Conservation (phyloP, 2,113 vertebrate genomes). For the Psittacus erithacus region DNA sequence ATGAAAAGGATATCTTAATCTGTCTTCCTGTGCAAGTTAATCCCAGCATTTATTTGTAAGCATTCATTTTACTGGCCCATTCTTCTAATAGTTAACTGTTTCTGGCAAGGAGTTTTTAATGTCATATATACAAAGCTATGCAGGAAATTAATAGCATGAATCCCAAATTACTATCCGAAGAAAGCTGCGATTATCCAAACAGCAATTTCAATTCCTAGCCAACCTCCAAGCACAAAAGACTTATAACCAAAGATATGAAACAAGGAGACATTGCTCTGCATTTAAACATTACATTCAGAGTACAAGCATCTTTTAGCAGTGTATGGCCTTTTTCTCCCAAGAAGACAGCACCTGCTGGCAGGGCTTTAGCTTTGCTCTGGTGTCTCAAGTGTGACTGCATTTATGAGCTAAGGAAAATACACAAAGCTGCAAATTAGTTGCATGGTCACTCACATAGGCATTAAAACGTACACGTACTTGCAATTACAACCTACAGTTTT, state of each 20-base stretch:
- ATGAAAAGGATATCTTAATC: background rate
- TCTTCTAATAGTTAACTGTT: background rate
- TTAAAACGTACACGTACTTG: background rate
- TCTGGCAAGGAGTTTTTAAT: background rate
- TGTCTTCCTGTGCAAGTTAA: background rate
- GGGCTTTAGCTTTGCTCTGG: constrained; percentile 9
- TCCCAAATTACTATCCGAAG: constrained; percentile 1
- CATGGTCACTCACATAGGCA: constrained; percentile 26
- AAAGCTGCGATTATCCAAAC: constrained; percentile 33
- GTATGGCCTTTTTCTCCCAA: background rate
- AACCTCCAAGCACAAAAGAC: constrained; percentile 53
- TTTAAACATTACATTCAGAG: constrained; percentile 44
- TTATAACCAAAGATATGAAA: constrained; percentile 15
- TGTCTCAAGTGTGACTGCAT: constrained; percentile 8
- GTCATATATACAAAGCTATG: background rate
- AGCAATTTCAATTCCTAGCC: constrained; percentile 15
- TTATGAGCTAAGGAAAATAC: constrained; percentile 25
- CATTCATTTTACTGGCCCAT: background rate
- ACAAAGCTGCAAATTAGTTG: constrained; percentile 60
- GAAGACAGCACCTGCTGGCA: constrained; percentile 11
- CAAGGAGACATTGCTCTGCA: constrained; percentile 10
- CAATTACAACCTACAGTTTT: background rate
- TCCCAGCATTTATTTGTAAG: background rate
- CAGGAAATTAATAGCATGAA: constrained; percentile 55
- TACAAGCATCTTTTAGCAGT: background rate